Conservation (phyloP, 2,888 invertebrate species). For the Epirrita christyi region DNA sequence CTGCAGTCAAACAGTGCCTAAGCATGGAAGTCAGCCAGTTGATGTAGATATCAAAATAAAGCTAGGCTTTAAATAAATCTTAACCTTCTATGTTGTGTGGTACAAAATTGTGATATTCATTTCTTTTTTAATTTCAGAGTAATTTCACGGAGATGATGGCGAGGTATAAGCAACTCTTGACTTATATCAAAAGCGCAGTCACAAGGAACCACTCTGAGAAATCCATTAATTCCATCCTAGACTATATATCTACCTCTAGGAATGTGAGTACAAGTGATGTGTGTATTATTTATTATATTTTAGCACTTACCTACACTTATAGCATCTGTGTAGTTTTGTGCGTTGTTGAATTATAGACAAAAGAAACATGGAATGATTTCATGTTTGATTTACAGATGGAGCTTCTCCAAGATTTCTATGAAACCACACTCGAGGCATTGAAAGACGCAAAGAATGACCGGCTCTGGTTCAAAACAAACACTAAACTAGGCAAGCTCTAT, state of each 20-base stretch:
- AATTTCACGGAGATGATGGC: conserved; percentile 98
- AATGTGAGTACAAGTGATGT: conserved; percentile 88
- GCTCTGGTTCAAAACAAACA: conserved; percentile 99
- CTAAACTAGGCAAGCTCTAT: conserved; percentile 98
- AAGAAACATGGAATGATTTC: not conserved
- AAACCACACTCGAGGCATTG: conserved; percentile 96
- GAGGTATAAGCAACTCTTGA: conserved; percentile 97
- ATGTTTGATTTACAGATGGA: conserved; percentile 90
- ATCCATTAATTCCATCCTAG: conserved; percentile 99
- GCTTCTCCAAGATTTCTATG: conserved; percentile 98
- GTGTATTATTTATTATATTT: conserved; percentile 11
- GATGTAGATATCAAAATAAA: too few relatives aligned
- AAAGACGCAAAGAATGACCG: conserved; percentile 99
- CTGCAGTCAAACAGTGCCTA: too few relatives aligned
- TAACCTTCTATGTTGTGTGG: not conserved
- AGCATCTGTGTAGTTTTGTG: not conserved
- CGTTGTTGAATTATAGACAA: not conserved
- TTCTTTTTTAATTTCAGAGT: conserved; percentile 80
- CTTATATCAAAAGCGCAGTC: conserved; percentile 99
- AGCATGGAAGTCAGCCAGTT: too few relatives aligned
- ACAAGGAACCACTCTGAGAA: conserved; percentile 99
- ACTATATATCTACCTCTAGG: conserved; percentile 99
- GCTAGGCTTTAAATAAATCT: too few relatives aligned
- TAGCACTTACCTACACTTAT: not conserved
- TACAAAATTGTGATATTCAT: not conserved